Base-by-base conservation (phyloP, 2,797 vertebrate species). In the Thaleichthys pacificus region DNA sequence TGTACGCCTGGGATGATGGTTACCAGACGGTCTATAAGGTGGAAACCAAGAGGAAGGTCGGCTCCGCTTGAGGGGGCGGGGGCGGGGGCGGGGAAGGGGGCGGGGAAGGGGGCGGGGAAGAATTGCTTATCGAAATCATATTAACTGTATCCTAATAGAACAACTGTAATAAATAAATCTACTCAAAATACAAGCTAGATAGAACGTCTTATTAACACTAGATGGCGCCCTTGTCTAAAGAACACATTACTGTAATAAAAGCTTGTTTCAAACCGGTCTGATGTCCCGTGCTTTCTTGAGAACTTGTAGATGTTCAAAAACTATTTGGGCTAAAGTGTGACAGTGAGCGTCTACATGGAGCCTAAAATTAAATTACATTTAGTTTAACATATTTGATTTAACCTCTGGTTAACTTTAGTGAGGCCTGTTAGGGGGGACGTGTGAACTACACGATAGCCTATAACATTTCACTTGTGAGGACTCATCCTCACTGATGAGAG, bases 1-100 rank as follows among this genome's bases (percentile, higher is more conserved):
- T 99, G 42, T 97, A 97, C 3, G 94, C 96, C 49, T 99, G 97
- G 97, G 95, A 96, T 51, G 95, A 98, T 54, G 96, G 96, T 51
- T 96, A 94, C 89, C 97, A 98, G 91, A 96, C 96, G 2, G 83
- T 97, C 84, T 98, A 99, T 83, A 95, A 93, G 80, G 90, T 98
- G 83, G 93, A 95, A 77, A 93, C 90, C 1, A 87, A 77, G 63
- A 84, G 66, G 58, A 93, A 89, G 76, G 66, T 77, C n/a, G 26
- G 2, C 58, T 61, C 58, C 7, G 22, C 21, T 26, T 61, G 58
- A 61, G 58, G n/a, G 3, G 8, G n/a, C 1, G 22, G 22, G 3
- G 1, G 1, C 11, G 8, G 3, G 22, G 22, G 3, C 0, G 1
- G 22, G 8, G 3, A 9, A 1, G 38, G 11, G 38, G 38, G 24